A percentile compares a stretch with the other conserved stretches of the same genome.
Evolutionary conservation across 1,140 invertebrate genomes (phyloP).

Genomic region (Camponotus pennsylvanicus): DNA sequence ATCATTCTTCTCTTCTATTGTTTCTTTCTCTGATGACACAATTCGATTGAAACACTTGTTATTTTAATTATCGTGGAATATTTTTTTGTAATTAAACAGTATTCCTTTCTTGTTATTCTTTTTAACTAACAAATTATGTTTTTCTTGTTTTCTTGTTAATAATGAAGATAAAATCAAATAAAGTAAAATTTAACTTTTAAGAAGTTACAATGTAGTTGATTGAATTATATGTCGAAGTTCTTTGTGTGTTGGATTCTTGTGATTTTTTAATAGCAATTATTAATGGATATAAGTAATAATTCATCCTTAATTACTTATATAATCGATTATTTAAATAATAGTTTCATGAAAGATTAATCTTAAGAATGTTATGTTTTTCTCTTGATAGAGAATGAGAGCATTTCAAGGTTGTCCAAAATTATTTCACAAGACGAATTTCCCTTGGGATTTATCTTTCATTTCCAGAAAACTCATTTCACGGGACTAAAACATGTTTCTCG

Average conservation of each 20-base stretch:
- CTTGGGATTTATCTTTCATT: slow-evolving; percentile 13
- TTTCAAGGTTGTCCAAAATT: slow-evolving; percentile 28
- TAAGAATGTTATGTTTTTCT: not conserved
- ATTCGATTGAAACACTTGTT: not conserved
- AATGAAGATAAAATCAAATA: not conserved
- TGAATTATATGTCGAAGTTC: too few species aligned
- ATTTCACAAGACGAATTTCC: slow-evolving; percentile 11
- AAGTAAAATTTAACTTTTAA: not conserved
- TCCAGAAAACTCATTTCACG: slow-evolving; percentile 13
- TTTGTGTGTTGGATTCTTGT: not conserved
- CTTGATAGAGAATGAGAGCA: not conserved
- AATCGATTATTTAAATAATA: too few species aligned
- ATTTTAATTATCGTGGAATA: slow-evolving; percentile 8
- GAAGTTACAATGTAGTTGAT: not conserved
- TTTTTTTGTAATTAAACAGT: not conserved
- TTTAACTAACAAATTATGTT: too few species aligned
- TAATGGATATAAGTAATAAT: too few species aligned
- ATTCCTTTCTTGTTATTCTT: not conserved
- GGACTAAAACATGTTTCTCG: not conserved
- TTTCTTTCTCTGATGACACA: not conserved
- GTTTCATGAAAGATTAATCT: not conserved
- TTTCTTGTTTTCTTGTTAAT: not conserved
- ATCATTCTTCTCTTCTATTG: not conserved
- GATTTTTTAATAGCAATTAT: too few species aligned
- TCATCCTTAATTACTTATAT: too few species aligned